A percentile compares a stretch with the other conserved stretches of the same genome.
Evolutionary conservation across 2,888 invertebrate species (phyloP).

Genomic region (Copidosoma aretas): DNA sequence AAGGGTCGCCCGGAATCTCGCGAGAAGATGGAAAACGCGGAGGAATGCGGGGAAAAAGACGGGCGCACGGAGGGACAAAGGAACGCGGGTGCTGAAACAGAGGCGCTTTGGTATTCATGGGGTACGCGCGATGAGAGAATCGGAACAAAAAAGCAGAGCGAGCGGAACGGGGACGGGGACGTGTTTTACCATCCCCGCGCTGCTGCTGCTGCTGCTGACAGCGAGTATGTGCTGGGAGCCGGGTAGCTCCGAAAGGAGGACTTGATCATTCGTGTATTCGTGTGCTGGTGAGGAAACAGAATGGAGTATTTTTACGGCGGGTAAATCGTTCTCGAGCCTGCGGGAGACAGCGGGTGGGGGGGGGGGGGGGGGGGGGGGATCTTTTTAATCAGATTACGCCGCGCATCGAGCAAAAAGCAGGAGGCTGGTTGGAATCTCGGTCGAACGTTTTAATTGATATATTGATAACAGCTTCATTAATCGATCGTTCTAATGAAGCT

Average conservation of each 20-base stretch:
- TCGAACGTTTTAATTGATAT: too few relatives aligned
- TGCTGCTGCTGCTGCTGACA: too few relatives aligned
- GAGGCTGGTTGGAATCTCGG: too few relatives aligned
- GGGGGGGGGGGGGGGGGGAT: too few relatives aligned
- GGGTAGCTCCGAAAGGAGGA: not conserved
- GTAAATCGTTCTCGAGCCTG: not conserved
- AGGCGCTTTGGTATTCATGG: conserved; percentile 27
- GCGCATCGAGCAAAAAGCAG: too few relatives aligned
- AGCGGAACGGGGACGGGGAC: not conserved
- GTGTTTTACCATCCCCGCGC: conserved; percentile 8
- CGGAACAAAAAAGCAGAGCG: not conserved
- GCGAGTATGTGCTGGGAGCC: conserved; percentile 10
- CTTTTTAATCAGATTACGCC: too few relatives aligned
- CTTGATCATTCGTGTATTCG: conserved; percentile 17
- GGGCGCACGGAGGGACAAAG: not conserved
- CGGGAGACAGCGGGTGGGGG: not conserved
- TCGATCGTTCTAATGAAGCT: too few relatives aligned
- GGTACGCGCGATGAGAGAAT: conserved; percentile 3
- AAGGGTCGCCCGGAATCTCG: not conserved
- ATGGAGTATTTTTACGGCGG: not conserved
- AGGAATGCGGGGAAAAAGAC: not conserved
- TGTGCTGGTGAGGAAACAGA: conserved; percentile 9
- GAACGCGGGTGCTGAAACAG: conserved; percentile 6
- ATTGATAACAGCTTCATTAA: too few relatives aligned
- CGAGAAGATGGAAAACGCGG: conserved; percentile 1